These are phyloP conservation scores for Pediacus dermestoides DNA, from an alignment of 2,888 invertebrate genomes.

Conservation along the genomic window DNA sequence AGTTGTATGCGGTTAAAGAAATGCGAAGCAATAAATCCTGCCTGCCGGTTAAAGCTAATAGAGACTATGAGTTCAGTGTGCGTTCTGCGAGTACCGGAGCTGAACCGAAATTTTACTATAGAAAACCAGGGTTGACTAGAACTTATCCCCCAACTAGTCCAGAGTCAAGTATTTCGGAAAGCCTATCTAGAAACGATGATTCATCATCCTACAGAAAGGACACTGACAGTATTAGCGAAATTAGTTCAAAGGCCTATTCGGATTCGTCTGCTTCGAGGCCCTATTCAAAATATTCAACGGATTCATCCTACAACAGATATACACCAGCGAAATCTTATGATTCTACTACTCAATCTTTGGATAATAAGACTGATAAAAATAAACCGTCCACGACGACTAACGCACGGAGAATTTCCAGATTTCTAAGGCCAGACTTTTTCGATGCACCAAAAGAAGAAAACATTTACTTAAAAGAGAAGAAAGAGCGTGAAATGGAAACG, in stretches of 20 bases:
- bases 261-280: slow-evolving; percentile 33
- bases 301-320: slow-evolving; percentile 28
- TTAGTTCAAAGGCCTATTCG: slow-evolving; percentile 32
- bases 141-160: slow-evolving; percentile 37
- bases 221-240: slow-evolving; percentile 26
- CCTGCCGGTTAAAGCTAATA: slow-evolving; percentile 35
- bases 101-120: slow-evolving; percentile 30
- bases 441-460: slow-evolving; percentile 63
- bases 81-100: slow-evolving; percentile 36
- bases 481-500: slow-evolving; percentile 65
- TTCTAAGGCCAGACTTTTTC: slow-evolving; percentile 75
- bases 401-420: slow-evolving; percentile 64
- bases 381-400: slow-evolving; percentile 33
- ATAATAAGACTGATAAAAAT: slow-evolving; percentile 38
- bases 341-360: slow-evolving; percentile 26
- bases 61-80: slow-evolving; percentile 29
- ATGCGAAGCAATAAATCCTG: slow-evolving; percentile 29
- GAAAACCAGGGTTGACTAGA: slow-evolving; percentile 33
- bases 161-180: slow-evolving; percentile 44
- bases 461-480: slow-evolving; percentile 59
- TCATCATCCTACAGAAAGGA: slow-evolving; percentile 28
- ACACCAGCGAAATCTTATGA: slow-evolving; percentile 27
- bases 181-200: slow-evolving; percentile 28
- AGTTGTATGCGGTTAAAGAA: slow-evolving; percentile 19
- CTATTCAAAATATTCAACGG: slow-evolving; percentile 34